These are phyloP conservation scores for Stegastes partitus DNA, from an alignment of 2,113 vertebrate species.

Conservation along the genomic window DNA sequence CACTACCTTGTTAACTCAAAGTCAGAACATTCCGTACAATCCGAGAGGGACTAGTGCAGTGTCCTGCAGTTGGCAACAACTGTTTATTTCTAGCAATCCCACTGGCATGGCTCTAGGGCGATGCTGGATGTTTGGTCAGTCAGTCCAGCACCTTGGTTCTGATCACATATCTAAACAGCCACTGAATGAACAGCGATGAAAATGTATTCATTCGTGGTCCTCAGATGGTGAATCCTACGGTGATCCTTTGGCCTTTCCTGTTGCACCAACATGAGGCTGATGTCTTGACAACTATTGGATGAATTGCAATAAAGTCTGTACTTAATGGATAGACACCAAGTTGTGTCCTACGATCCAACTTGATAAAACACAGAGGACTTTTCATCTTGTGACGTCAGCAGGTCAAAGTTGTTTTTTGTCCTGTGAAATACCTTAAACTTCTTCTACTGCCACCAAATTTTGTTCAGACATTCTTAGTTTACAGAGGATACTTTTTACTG, in stretches of 20 bases:
- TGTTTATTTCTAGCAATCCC: not conserved
- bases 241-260: not conserved
- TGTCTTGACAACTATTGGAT: not conserved
- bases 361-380: too few species aligned
- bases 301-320: too few species aligned
- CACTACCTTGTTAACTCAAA: constrained; percentile 57
- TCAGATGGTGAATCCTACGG: not conserved
- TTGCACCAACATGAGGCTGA: not conserved
- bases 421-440: too few species aligned
- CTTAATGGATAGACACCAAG: too few species aligned
- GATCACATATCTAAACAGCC: not conserved
- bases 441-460: too few species aligned
- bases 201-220: not conserved
- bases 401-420: too few species aligned
- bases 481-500: too few species aligned
- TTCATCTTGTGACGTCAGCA: too few species aligned
- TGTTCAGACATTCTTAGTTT: too few species aligned
- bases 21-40: constrained; percentile 55
- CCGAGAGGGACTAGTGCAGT: constrained; percentile 1
- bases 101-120: not conserved
- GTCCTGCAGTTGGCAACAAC: constrained; percentile 14
- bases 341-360: too few species aligned
- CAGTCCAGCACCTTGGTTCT: not conserved
- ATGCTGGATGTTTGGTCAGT: not conserved
- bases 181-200: not conserved